These are phyloP conservation scores for Cephus nigrinus DNA, from an alignment of 2,888 invertebrate species.

Conservation along the genomic window DNA sequence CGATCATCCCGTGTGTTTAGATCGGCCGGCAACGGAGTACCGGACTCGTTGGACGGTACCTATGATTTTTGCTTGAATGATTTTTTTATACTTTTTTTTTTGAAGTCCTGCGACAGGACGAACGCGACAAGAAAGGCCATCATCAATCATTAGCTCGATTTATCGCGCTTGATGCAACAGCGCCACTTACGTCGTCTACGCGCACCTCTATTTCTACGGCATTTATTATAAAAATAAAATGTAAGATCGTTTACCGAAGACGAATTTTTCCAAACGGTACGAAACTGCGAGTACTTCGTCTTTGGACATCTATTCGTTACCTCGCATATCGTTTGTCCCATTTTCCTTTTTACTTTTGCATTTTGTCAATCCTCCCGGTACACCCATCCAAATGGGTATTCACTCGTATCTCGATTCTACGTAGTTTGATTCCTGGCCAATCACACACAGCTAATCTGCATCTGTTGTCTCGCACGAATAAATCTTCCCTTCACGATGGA, in stretches of 20 bases:
- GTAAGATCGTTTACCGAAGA: constrained; percentile 60
- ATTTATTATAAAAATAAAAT: constrained; percentile 63
- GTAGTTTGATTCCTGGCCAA: no score
- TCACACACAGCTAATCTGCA: not conserved
- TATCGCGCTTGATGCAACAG: constrained; percentile 26
- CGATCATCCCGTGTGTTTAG: no score
- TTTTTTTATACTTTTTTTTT: no score
- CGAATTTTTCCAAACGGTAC: constrained; percentile 38
- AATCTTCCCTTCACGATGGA: no score
- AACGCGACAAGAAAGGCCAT: no score
- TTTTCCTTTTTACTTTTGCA: not conserved
- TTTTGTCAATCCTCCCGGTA: constrained; percentile 12
- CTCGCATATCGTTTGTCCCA: constrained; percentile 1
- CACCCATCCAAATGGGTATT: not conserved
- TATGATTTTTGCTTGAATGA: no score
- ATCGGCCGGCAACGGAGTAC: not conserved
- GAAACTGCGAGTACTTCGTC: constrained; percentile 13
- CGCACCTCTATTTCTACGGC: constrained; percentile 41
- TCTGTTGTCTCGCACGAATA: constrained; percentile 7
- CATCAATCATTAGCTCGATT: no score
- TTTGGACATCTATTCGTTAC: constrained; percentile 1
- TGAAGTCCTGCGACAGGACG: no score
- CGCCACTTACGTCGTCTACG: constrained; percentile 45
- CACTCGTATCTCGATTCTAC: no score
- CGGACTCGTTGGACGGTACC: no score